Conservation (phyloP, 1,140 invertebrate genomes). For the Cydia strobilella region DNA sequence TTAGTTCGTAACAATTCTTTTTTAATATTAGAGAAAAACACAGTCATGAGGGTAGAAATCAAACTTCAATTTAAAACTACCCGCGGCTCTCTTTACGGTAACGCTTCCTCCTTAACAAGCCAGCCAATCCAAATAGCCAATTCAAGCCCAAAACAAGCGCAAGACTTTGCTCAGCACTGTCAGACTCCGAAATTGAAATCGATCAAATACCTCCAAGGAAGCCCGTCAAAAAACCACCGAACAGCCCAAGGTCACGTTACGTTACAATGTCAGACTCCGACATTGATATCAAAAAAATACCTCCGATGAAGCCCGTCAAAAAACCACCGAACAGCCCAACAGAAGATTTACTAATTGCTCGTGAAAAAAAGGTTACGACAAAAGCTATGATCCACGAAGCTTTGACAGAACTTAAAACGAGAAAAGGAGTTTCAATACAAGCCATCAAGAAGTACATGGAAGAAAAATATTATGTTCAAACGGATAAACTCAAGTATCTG, state of each 20-base stretch:
- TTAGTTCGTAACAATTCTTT: no score
- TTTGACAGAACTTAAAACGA: slow-evolving; percentile 51
- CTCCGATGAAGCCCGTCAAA: slow-evolving; percentile 44
- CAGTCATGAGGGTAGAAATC: background rate
- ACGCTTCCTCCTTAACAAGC: slow-evolving; percentile 25
- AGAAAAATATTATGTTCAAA: slow-evolving; percentile 56
- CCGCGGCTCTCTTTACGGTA: slow-evolving; percentile 43
- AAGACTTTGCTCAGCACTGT: slow-evolving; percentile 41
- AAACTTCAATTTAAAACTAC: background rate
- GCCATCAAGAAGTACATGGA: slow-evolving; percentile 68
- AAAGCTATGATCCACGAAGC: slow-evolving; percentile 64
- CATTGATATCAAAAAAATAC: slow-evolving; percentile 44
- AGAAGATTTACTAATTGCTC: slow-evolving; percentile 40
- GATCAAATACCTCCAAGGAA: slow-evolving; percentile 45
- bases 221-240: slow-evolving; percentile 45
- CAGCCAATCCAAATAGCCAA: no score
- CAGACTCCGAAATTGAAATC: slow-evolving; percentile 52
- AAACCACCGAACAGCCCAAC: slow-evolving; percentile 50
- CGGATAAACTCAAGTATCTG: slow-evolving; percentile 57
- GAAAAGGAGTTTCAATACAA: slow-evolving; percentile 64
- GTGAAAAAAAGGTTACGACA: slow-evolving; percentile 56
- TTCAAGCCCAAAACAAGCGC: background rate
- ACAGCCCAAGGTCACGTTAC: slow-evolving; percentile 21
- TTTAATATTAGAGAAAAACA: background rate
- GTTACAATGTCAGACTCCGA: slow-evolving; percentile 56